phyloP scores from a whole-genome alignment of 2,888 invertebrate genomes.

The Drosophila mimica region DNA sequence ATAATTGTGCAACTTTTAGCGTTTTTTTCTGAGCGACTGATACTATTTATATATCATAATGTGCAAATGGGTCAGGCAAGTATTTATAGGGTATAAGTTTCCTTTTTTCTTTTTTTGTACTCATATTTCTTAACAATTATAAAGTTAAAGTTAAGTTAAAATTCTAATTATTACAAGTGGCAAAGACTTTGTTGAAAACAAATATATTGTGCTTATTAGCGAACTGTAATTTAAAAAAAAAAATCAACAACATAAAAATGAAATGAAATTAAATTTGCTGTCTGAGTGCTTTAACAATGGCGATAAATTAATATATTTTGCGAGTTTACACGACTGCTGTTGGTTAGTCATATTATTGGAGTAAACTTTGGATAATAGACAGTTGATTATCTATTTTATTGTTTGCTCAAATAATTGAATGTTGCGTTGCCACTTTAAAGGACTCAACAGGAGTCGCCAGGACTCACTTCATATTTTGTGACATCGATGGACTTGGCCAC shows the following conservation, averaged over 20 bases:
- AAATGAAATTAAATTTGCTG: slow-evolving; percentile 2
- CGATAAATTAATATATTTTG: slow-evolving; percentile 39
- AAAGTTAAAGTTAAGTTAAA: too few relatives aligned
- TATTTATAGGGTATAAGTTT: too few relatives aligned
- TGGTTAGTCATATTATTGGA: slow-evolving; percentile 33
- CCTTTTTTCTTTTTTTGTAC: background rate
- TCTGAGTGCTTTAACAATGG: slow-evolving; percentile 30
- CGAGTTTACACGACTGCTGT: slow-evolving; percentile 1
- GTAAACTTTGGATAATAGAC: background rate
- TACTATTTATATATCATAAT: background rate
- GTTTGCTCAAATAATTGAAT: slow-evolving; percentile 75
- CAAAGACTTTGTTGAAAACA: background rate
- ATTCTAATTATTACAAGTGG: background rate
- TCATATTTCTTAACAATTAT: background rate
- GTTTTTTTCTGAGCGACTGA: background rate
- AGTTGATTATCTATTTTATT: slow-evolving; percentile 60
- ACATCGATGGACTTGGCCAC: slow-evolving; percentile 54
- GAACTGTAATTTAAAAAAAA: too few relatives aligned
- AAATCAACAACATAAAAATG: background rate
- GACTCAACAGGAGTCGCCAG: slow-evolving; percentile 2
- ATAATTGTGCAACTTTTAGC: background rate
- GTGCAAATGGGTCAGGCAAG: background rate
- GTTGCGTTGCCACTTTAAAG: slow-evolving; percentile 12
- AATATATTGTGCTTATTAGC: background rate
- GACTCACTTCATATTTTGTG: slow-evolving; percentile 40